These are phyloP conservation scores for Pseudococcus longispinus DNA, from an alignment of 2,888 invertebrate species.

Conservation along the genomic window DNA sequence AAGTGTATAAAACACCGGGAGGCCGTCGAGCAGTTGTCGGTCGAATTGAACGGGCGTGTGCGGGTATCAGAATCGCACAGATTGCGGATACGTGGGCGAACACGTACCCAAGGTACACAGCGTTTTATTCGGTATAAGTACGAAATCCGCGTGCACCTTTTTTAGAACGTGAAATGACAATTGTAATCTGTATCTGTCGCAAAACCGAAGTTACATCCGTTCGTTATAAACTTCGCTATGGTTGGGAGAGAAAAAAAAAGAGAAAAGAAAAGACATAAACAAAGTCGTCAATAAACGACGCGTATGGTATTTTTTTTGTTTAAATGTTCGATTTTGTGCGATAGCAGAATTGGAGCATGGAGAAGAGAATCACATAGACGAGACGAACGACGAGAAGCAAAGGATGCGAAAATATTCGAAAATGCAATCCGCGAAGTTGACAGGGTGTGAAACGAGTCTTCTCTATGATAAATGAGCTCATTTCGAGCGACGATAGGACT, in stretches of 20 bases:
- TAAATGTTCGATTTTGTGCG: conserved; percentile 47
- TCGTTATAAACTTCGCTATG: conserved; percentile 1
- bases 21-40: conserved; percentile 13
- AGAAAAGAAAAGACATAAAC: background rate
- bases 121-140: background rate
- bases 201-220: conserved; percentile 14
- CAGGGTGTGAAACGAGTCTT: conserved; percentile 56
- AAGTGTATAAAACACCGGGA: conserved; percentile 14
- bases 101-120: background rate
- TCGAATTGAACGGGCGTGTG: background rate
- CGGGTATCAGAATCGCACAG: background rate
- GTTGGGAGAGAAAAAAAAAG: background rate
- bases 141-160: background rate
- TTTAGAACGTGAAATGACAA: conserved; percentile 45
- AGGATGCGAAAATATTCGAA: conserved; percentile 53
- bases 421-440: conserved; percentile 56
- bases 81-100: conserved; percentile 13
- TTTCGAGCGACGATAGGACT: conserved; percentile 50
- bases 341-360: background rate
- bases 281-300: background rate
- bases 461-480: conserved; percentile 56
- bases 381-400: background rate
- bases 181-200: conserved; percentile 54
- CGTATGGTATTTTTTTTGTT: conserved; percentile 13
- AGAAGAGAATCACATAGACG: background rate